These are phyloP conservation scores for Eupithecia tripunctaria DNA, from an alignment of 2,888 invertebrate species.

Conservation along the genomic window DNA sequence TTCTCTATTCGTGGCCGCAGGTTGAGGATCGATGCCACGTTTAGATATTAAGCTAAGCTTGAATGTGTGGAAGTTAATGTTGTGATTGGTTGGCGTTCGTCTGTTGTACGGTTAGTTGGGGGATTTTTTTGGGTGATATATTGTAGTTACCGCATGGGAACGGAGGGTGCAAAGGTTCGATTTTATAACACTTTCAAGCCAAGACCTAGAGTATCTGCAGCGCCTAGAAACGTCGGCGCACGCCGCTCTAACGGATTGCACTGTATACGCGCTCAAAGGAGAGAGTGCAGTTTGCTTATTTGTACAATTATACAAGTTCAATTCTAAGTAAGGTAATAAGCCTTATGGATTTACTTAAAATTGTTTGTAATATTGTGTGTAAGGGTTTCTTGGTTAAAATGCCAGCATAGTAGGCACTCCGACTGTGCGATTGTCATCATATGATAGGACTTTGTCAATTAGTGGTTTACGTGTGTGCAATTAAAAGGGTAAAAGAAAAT, in stretches of 20 bases:
- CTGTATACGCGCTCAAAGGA: not conserved
- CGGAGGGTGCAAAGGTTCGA: not conserved
- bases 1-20: slow-evolving; percentile 77
- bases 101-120: slow-evolving; percentile 10
- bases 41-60: slow-evolving; percentile 38
- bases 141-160: not conserved
- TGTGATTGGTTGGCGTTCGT: slow-evolving; percentile 17
- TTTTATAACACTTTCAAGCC: not conserved
- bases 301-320: not conserved
- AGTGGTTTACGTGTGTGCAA: slow-evolving; percentile 18
- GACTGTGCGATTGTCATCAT: not conserved
- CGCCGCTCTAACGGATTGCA: not conserved
- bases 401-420: no score
- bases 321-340: not conserved
- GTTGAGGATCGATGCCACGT: slow-evolving; percentile 73
- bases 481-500: slow-evolving; percentile 9
- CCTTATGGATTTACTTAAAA: no score
- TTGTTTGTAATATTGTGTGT: no score
- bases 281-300: not conserved
- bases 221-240: no score
- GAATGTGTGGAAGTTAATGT: slow-evolving; percentile 28
- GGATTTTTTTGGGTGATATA: not conserved
- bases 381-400: no score
- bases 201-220: no score
- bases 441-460: slow-evolving; percentile 21